These are phyloP conservation scores for Leucoptera coffeella DNA, from an alignment of 2,888 invertebrate species.

Conservation along the genomic window DNA sequence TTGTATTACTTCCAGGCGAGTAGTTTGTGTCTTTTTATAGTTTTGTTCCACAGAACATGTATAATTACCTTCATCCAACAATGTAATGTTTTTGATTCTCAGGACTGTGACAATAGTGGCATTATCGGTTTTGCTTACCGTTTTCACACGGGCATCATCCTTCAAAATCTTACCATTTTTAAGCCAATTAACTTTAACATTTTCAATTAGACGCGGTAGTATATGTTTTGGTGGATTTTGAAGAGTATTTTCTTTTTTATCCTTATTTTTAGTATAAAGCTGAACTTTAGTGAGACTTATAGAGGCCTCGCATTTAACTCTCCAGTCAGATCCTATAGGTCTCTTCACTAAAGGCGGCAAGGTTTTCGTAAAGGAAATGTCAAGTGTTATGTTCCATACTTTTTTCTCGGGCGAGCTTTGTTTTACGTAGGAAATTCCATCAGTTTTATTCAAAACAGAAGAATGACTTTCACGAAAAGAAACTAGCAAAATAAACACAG, in stretches of 20 bases:
- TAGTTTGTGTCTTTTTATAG: conserved; percentile 31
- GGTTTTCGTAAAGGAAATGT: conserved; percentile 35
- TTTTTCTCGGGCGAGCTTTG: conserved; percentile 28
- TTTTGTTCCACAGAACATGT: conserved; percentile 39
- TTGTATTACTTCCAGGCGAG: conserved; percentile 37
- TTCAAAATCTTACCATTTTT: conserved; percentile 23
- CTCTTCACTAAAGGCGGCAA: conserved; percentile 21
- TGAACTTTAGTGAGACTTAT: conserved; percentile 39
- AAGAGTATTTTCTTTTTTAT: conserved; percentile 24
- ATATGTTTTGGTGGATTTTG: conserved; percentile 35
- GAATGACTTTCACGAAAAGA: conserved; percentile 21
- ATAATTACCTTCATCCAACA: conserved; percentile 28
- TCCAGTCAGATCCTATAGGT: conserved; percentile 19
- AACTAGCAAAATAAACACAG: conserved; percentile 30
- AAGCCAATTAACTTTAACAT: conserved; percentile 37
- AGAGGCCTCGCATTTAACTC: conserved; percentile 36
- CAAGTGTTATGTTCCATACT: conserved; percentile 28
- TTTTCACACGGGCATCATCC: conserved; percentile 19
- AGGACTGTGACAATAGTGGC: conserved; percentile 30
- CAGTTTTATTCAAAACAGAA: conserved; percentile 12
- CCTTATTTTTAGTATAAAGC: conserved; percentile 29
- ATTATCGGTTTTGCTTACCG: conserved; percentile 31
- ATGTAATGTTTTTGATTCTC: conserved; percentile 21
- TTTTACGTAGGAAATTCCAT: conserved; percentile 12
- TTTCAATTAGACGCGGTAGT: conserved; percentile 28